Percentiles rank a stretch among this genome's conserved stretches.
Conservation (phyloP, 2,113 vertebrate species). For the Phylloscopus whistleri region DNA sequence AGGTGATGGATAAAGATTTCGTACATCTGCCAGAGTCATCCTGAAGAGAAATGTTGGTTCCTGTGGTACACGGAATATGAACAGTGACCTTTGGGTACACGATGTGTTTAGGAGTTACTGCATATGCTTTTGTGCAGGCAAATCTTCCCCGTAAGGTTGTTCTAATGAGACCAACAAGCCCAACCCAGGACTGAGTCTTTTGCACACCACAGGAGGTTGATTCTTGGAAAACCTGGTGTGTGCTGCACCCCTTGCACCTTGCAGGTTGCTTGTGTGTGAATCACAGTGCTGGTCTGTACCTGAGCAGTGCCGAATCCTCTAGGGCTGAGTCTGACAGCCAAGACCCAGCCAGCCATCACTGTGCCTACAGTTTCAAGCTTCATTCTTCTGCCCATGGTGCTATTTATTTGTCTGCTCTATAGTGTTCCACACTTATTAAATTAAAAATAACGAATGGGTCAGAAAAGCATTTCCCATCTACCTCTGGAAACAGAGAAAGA, state of each 20-base stretch:
- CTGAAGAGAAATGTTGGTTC: not conserved
- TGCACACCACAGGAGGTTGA: rapidly evolving
- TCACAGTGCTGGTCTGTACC: rapidly evolving
- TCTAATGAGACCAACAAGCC: not conserved
- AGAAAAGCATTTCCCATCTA: not conserved
- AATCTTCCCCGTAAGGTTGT: not conserved
- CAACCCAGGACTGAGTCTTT: not conserved
- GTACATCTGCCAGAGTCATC: not conserved
- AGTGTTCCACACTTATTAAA: not conserved
- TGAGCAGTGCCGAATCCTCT: not conserved
- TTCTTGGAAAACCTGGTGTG: not conserved
- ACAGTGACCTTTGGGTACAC: not conserved
- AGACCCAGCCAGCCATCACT: not conserved
- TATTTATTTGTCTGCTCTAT: not conserved
- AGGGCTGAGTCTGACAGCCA: not conserved
- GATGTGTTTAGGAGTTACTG: not conserved
- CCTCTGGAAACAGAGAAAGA: not conserved
- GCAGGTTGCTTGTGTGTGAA: not conserved
- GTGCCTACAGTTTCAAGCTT: not conserved
- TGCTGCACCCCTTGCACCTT: rapidly evolving
- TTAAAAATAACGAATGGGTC: not conserved
- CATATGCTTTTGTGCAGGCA: not conserved
- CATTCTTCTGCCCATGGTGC: not conserved
- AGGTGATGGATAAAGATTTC: not conserved
- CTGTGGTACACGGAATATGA: rapidly evolving